These are phyloP conservation scores for Caerostris darwini DNA, from an alignment of 1,140 invertebrate genomes.

Conservation along the genomic window DNA sequence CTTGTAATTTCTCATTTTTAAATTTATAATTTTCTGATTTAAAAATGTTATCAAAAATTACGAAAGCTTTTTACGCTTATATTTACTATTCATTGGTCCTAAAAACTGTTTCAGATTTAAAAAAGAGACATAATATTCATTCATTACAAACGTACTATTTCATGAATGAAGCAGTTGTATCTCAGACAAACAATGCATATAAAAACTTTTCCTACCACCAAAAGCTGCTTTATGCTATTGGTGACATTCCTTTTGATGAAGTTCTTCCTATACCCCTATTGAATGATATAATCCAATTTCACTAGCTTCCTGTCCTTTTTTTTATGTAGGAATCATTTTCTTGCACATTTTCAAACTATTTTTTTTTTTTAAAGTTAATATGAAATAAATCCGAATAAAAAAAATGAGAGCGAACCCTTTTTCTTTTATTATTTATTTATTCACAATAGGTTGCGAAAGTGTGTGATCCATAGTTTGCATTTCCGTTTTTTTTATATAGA, in stretches of 20 bases:
- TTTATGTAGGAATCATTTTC: background rate
- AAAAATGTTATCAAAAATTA: too few relatives aligned
- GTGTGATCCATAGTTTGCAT: background rate
- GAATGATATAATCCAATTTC: background rate
- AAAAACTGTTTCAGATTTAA: too few relatives aligned
- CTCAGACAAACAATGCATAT: background rate
- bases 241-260: background rate
- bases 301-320: background rate
- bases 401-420: background rate
- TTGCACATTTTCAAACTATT: background rate
- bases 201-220: background rate
- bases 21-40: too few relatives aligned
- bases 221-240: background rate
- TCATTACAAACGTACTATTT: background rate
- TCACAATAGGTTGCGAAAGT: background rate
- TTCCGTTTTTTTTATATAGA: constrained; percentile 6
- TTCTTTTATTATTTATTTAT: background rate
- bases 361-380: background rate
- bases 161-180: background rate
- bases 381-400: background rate
- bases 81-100: too few relatives aligned
- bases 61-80: too few relatives aligned
- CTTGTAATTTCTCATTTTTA: too few relatives aligned
- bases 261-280: background rate
- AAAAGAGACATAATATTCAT: background rate